Conservation (phyloP, 2,113 vertebrate species). For the Mesitornis unicolor region DNA sequence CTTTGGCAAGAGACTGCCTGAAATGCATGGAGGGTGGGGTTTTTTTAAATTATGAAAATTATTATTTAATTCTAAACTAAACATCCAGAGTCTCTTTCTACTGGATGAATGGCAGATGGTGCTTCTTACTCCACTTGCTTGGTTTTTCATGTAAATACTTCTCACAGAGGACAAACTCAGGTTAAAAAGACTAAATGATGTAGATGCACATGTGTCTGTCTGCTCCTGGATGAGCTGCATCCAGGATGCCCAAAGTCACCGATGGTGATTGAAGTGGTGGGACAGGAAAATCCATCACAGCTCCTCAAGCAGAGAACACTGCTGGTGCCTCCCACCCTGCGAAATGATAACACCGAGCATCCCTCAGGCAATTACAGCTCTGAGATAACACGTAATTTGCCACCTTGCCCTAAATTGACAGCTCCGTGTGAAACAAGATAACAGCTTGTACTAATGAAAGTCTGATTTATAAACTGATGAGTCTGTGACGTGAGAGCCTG, state of each 20-base stretch:
- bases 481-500: not conserved
- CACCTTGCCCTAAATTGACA: not conserved
- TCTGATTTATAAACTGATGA: not conserved
- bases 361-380: not conserved
- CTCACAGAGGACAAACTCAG: rapidly evolving
- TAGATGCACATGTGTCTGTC: not conserved
- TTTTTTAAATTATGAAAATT: not conserved
- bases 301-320: not conserved
- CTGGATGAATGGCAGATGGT: not conserved
- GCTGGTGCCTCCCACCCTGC: not conserved
- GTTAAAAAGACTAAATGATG: not conserved
- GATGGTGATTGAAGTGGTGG: not conserved
- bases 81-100: not conserved
- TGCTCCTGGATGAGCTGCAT: not conserved
- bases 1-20: not conserved
- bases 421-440: not conserved
- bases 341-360: not conserved
- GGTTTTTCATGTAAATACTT: not conserved
- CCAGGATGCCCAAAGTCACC: not conserved
- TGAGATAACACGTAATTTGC: not conserved
- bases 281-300: not conserved
- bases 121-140: rapidly evolving
- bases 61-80: not conserved
- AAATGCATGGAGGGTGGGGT: rapidly evolving
- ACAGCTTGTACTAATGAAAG: not conserved